A percentile compares a stretch with the other conserved stretches of the same genome.
These are phyloP conservation scores for Tragelaphus imberbis DNA, from an alignment of 2,113 vertebrate species.

Conservation along the genomic window DNA sequence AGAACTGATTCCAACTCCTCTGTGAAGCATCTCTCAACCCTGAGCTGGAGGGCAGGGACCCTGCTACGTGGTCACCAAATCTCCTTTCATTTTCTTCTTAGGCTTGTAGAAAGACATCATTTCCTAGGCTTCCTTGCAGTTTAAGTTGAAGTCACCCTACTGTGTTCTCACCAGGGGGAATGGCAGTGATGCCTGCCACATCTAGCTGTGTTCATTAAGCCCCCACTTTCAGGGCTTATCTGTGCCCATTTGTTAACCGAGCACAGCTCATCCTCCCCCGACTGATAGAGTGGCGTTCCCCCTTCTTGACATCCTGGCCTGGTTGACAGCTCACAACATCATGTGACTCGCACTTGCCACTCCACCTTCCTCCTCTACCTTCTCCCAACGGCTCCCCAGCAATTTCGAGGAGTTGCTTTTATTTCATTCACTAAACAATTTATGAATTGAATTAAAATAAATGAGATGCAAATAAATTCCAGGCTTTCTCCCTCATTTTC, in stretches of 20 bases:
- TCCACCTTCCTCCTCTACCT: not conserved
- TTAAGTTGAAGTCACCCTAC: not conserved
- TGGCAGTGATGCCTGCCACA: not conserved
- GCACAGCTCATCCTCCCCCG: too few relatives aligned
- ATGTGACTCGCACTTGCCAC: accelerated
- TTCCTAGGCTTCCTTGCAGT: not conserved
- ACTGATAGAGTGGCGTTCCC: not conserved
- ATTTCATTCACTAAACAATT: slow-evolving; percentile 73
- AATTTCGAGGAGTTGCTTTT: slow-evolving; percentile 40
- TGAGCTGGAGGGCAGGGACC: not conserved
- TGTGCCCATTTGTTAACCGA: not conserved
- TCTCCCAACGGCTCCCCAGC: slow-evolving; percentile 40
- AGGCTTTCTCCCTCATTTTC: slow-evolving; percentile 82
- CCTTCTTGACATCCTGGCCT: not conserved
- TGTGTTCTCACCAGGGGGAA: not conserved
- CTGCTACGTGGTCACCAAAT: not conserved
- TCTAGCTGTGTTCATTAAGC: not conserved
- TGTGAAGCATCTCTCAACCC: not conserved
- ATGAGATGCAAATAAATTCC: slow-evolving; percentile 86
- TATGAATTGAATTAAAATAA: slow-evolving; percentile 79
- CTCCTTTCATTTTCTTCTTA: not conserved
- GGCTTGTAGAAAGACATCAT: not conserved
- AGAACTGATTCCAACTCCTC: not conserved
- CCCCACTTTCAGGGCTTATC: not conserved
- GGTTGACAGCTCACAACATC: not conserved